These are phyloP conservation scores for Heterochromis multidens DNA, from an alignment of 2,113 vertebrate species.

Conservation along the genomic window DNA sequence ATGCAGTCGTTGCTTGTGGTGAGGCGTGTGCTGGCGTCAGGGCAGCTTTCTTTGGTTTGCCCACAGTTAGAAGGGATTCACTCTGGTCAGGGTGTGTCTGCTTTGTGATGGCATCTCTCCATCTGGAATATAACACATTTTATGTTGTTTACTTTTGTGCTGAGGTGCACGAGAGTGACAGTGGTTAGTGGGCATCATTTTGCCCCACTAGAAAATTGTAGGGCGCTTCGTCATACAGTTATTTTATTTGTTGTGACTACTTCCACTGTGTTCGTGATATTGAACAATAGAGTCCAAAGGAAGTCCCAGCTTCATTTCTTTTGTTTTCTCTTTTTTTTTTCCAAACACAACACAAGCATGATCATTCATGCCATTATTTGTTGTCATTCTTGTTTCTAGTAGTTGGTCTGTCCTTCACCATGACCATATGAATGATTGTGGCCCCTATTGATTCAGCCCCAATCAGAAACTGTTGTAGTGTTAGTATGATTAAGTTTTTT, in stretches of 20 bases:
- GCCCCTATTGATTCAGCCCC: no score
- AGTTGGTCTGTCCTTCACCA: neutral
- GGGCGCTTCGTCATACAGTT: neutral
- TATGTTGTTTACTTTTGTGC: neutral
- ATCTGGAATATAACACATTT: neutral
- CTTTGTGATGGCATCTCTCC: neutral
- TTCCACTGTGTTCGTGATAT: neutral
- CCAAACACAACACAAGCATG: neutral
- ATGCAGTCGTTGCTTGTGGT: constrained; percentile 1
- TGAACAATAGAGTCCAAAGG: neutral
- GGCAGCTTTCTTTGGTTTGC: neutral
- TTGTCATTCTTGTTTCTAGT: neutral
- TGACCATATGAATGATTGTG: no score
- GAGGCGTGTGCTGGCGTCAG: constrained; percentile 22
- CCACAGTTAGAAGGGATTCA: neutral
- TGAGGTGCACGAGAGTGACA: neutral
- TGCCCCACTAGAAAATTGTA: neutral
- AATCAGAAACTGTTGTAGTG: no score
- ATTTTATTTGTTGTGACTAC: neutral
- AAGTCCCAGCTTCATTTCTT: neutral
- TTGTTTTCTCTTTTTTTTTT: fast-evolving
- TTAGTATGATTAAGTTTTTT: no score
- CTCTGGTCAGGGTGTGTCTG: constrained; percentile 54
- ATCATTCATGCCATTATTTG: neutral
- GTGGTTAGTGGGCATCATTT: neutral